Percentiles rank a stretch among this genome's conserved stretches.
phyloP scores from a whole-genome alignment of 30 jellyfish, hydroid and myxozoan genomes.

The Hydractinia symbiolongicarpus region DNA sequence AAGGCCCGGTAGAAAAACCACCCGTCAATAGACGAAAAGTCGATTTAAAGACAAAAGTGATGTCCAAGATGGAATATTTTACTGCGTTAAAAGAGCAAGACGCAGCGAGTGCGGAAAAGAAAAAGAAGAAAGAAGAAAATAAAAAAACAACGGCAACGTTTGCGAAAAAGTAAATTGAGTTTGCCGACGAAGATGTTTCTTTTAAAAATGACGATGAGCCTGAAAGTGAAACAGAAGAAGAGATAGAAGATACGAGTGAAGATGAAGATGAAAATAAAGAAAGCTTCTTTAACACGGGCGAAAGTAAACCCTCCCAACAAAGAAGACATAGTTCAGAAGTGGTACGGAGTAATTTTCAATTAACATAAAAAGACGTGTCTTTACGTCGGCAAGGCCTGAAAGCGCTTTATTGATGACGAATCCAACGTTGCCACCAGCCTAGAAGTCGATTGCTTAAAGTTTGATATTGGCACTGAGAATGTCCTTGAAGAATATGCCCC shows the following conservation, averaged over 20 bases:
- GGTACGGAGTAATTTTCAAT: background rate
- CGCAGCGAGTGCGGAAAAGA: too few species aligned
- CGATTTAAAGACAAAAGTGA: too few species aligned
- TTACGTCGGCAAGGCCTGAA: slow-evolving; percentile 9
- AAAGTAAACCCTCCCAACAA: background rate
- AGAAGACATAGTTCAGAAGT: slow-evolving; percentile 10
- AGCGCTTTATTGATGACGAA: background rate
- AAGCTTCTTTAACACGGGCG: background rate
- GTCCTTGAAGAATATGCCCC: background rate
- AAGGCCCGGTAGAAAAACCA: too few species aligned
- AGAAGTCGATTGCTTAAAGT: slow-evolving; percentile 5
- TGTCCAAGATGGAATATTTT: too few species aligned
- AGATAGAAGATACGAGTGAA: background rate
- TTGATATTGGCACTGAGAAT: background rate
- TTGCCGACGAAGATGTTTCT: too few species aligned
- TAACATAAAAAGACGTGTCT: background rate
- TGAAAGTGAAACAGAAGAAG: background rate
- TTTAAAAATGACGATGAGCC: background rate
- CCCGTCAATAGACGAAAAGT: too few species aligned
- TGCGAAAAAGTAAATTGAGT: too few species aligned
- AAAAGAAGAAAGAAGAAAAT: too few species aligned
- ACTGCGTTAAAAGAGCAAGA: too few species aligned
- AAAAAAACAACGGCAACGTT: too few species aligned
- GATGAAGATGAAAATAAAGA: background rate
- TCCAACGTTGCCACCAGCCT: background rate